phyloP scores from a whole-genome alignment of 2,797 vertebrate species.

The Siniperca scherzeri region DNA sequence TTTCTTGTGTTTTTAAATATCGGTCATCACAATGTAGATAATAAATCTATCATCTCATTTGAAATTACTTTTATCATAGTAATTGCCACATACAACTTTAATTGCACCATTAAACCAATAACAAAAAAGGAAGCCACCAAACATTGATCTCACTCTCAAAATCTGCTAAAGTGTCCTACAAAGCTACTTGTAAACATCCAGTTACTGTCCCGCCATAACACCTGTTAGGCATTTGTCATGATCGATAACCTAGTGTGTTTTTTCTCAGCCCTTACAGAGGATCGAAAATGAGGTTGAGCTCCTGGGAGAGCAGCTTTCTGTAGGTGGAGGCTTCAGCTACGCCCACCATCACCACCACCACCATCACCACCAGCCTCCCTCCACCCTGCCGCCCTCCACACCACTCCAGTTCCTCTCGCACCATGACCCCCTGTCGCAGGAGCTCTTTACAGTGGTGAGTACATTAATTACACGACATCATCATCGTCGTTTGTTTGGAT shows the following conservation, averaged over 20 bases:
- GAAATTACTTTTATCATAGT: background rate
- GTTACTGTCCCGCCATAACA: background rate
- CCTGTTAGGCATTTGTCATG: background rate
- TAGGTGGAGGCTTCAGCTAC: conserved; percentile 93
- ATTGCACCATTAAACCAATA: background rate
- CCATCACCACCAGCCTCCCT: conserved; percentile 78
- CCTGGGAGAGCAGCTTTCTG: conserved; percentile 94
- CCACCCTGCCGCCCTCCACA: conserved; percentile 91
- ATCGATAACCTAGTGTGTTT: background rate
- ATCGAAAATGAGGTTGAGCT: conserved; percentile 98
- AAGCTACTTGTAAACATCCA: background rate
- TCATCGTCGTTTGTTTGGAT: background rate
- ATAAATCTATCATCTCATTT: background rate
- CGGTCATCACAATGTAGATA: background rate
- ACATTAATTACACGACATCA: background rate
- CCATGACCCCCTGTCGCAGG: conserved; percentile 95
- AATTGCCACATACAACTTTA: background rate
- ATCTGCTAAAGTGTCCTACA: background rate
- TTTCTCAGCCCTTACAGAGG: conserved; percentile 93
- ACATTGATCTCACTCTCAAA: background rate
- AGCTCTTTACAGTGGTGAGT: conserved; percentile 96
- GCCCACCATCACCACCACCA: conserved; percentile 90
- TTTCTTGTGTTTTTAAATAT: background rate
- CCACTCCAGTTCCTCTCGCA: conserved; percentile 95
- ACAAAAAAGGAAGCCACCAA: background rate